Evolutionary conservation across 1,140 invertebrate genomes (phyloP).

Genomic region (Anastrepha ludens): DNA sequence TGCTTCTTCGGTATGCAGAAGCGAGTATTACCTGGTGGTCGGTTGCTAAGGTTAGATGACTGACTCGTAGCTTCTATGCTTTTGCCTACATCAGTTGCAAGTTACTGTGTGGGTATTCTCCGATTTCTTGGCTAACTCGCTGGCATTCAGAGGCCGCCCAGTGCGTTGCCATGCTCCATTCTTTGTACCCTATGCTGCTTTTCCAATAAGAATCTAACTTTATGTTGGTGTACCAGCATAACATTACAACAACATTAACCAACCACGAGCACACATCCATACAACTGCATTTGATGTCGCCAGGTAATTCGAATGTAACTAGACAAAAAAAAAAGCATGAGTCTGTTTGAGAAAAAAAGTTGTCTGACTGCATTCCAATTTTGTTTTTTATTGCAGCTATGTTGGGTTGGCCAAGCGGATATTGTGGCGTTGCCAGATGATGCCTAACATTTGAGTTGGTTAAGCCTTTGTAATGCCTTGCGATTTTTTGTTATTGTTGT

Average conservation of each 20-base stretch:
- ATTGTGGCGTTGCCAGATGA: conserved; percentile 11
- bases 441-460: neutral
- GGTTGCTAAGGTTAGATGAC: conserved; percentile 20
- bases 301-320: conserved; percentile 22
- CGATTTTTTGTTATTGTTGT: neutral
- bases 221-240: conserved; percentile 8
- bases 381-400: conserved; percentile 50
- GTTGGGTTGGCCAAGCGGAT: conserved; percentile 27
- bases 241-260: conserved; percentile 1
- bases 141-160: conserved; percentile 51
- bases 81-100: neutral
- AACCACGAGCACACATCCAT: neutral
- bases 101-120: neutral
- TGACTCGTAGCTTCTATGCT: neutral
- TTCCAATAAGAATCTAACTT: conserved; percentile 38
- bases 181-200: conserved; percentile 15
- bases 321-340: conserved; percentile 51
- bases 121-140: conserved; percentile 37
- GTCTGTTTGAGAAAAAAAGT: conserved; percentile 56
- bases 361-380: conserved; percentile 58
- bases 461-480: neutral
- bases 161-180: conserved; percentile 36
- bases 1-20: conserved; percentile 35
- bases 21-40: conserved; percentile 42
- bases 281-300: neutral